Evolutionary conservation across 2,888 invertebrate species (phyloP), one percentile per base, ranked within the genome.

Genomic region (Drosophila limbata): DNA sequence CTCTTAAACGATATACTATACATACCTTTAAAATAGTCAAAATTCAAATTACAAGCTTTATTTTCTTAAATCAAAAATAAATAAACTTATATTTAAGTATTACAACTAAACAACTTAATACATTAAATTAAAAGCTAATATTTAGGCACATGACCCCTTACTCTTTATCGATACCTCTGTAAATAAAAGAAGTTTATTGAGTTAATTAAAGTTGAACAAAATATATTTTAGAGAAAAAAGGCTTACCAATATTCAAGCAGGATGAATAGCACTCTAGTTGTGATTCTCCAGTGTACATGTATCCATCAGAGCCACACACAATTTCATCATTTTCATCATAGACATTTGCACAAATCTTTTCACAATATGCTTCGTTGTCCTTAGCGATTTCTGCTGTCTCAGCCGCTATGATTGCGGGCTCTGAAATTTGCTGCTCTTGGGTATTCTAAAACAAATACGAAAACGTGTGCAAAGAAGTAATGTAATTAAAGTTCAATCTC

Each of bases 271-370:
- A 92, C 76, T 92, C 88, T 71, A 92, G 83, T 70, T 92, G 92
- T 1, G 92, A 79, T 67, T 92, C 92, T 51, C 92, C 92, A 6
- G 92, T 92, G 61, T 92, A 92, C 92, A 92, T 92, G 57, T 90
- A 92, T 47, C 92, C 92, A 77, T 92, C 92, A 15, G 92, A 92
- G 25, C 92, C 92, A 65, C 92, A 92, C 2, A 92, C 87, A 28
- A 92, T 88, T 77, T 92, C 91, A 60, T 92, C 92, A 63, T 91
- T 90, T 37, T 91, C 92, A 69, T 92, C 91, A 63, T 92, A 91
- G 1, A 92, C 90, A 71, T 92, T 92, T 13, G 92, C 90, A 69
- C 92, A 92, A 47, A 92, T 88, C 17, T 90, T 87, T 66, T 92
- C 92, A 39, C 92, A 92, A 73, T 91, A 91, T 3, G 89, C 91